Evolutionary conservation across 2,113 vertebrate genomes (phyloP).

Genomic region (Mixornis gularis): DNA sequence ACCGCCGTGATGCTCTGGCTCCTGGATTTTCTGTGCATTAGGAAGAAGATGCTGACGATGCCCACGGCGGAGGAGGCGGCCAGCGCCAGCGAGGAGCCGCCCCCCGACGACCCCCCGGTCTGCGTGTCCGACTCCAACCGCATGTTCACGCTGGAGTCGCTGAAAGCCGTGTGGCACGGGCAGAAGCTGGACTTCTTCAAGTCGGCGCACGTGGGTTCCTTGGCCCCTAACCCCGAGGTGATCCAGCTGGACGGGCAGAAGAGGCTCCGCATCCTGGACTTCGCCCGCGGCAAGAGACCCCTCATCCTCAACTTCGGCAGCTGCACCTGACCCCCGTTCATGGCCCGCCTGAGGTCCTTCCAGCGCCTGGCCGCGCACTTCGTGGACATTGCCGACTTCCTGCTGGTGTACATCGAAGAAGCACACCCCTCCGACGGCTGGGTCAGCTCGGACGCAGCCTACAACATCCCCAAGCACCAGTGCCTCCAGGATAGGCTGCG

Average conservation of each 20-base stretch:
- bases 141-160: conserved; percentile 93
- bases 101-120: conserved; percentile 89
- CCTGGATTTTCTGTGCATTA: conserved; percentile 93
- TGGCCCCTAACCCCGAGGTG: conserved; percentile 94
- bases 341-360: conserved; percentile 95
- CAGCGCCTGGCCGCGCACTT: conserved; percentile 89
- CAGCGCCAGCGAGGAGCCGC: conserved; percentile 34
- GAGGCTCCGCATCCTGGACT: conserved; percentile 85
- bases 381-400: conserved; percentile 91
- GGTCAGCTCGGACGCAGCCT: conserved; percentile 95
- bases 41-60: conserved; percentile 85
- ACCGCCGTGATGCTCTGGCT: conserved; percentile 94
- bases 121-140: conserved; percentile 94
- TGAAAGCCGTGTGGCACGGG: conserved; percentile 94
- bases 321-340: conserved; percentile 99
- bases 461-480: conserved; percentile 91
- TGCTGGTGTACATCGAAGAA: conserved; percentile 97
- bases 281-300: conserved; percentile 83
- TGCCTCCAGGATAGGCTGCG: conserved; percentile 91
- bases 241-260: conserved; percentile 82
- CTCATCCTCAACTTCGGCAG: conserved; percentile 97
- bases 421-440: conserved; percentile 97
- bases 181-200: conserved; percentile 97
- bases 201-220: conserved; percentile 84
- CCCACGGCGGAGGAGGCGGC: conserved; percentile 70